These are phyloP conservation scores for Rhopalosiphum maidis DNA, from an alignment of 1,140 invertebrate species.

Conservation along the genomic window DNA sequence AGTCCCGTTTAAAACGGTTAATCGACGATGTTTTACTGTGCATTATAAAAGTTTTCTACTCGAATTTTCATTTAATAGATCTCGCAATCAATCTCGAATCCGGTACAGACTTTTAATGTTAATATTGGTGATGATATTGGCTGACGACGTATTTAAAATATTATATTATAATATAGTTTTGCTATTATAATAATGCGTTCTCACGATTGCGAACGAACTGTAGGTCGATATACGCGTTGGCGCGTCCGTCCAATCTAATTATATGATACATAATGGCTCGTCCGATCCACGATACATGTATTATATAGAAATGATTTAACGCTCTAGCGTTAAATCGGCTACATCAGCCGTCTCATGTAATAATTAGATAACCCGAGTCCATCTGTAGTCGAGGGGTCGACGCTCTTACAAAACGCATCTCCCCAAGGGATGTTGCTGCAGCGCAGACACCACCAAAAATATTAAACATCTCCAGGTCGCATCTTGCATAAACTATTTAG, in stretches of 20 bases:
- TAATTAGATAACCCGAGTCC: background rate
- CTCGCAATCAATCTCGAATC: too few species aligned
- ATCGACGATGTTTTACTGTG: too few species aligned
- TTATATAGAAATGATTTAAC: background rate
- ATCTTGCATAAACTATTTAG: background rate
- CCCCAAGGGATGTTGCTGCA: background rate
- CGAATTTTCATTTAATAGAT: too few species aligned
- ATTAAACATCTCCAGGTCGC: background rate
- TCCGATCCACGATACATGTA: background rate
- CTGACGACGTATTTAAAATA: too few species aligned
- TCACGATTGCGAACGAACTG: background rate
- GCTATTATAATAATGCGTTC: too few species aligned
- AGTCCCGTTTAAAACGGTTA: too few species aligned
- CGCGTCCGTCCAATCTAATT: background rate
- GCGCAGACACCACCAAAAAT: background rate
- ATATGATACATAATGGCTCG: background rate
- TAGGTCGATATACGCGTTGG: background rate
- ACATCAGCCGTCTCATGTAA: background rate
- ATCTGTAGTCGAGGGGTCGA: background rate
- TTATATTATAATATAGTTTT: too few species aligned
- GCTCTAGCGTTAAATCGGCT: too few species aligned
- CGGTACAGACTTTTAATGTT: too few species aligned
- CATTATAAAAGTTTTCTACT: too few species aligned
- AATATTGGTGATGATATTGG: too few species aligned
- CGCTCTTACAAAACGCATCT: background rate